A percentile compares a stretch with the other conserved stretches of the same genome.
phyloP scores from a whole-genome alignment of 2,113 vertebrate species.

The Pteropus alecto region DNA sequence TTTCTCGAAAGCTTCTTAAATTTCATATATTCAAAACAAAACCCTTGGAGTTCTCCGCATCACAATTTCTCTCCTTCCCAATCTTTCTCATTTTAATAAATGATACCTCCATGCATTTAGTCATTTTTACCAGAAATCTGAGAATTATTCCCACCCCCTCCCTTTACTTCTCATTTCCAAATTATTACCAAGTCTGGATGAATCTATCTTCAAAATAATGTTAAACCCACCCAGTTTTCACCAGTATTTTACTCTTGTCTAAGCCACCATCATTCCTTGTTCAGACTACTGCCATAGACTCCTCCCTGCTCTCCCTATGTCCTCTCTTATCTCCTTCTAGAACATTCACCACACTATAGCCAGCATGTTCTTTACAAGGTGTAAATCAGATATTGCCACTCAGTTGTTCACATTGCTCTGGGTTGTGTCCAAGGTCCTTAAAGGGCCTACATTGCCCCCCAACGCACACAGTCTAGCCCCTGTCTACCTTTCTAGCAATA shows the following conservation, averaged over 20 bases:
- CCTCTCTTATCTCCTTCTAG: not conserved
- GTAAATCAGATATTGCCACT: not conserved
- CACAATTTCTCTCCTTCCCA: not conserved
- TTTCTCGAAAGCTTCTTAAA: not conserved
- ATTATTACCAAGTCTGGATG: not conserved
- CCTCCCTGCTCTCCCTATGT: not conserved
- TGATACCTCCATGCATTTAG: not conserved
- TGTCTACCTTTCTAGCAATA: not conserved
- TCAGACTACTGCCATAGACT: not conserved
- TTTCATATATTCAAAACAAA: slow-evolving; percentile 30
- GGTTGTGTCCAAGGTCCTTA: not conserved
- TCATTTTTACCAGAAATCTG: not conserved
- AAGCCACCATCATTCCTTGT: not conserved
- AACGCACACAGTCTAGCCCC: too few species aligned
- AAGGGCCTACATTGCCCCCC: not conserved
- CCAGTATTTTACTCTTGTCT: not conserved
- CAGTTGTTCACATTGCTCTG: not conserved
- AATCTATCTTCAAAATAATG: not conserved
- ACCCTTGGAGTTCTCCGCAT: not conserved
- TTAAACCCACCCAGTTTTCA: not conserved
- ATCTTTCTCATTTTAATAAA: not conserved
- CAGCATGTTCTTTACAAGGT: not conserved
- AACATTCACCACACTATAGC: not conserved
- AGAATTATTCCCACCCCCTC: not conserved
- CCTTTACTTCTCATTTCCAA: not conserved